These are phyloP conservation scores for Anthoscopus minutus DNA, from an alignment of 2,113 vertebrate genomes.

Conservation along the genomic window DNA sequence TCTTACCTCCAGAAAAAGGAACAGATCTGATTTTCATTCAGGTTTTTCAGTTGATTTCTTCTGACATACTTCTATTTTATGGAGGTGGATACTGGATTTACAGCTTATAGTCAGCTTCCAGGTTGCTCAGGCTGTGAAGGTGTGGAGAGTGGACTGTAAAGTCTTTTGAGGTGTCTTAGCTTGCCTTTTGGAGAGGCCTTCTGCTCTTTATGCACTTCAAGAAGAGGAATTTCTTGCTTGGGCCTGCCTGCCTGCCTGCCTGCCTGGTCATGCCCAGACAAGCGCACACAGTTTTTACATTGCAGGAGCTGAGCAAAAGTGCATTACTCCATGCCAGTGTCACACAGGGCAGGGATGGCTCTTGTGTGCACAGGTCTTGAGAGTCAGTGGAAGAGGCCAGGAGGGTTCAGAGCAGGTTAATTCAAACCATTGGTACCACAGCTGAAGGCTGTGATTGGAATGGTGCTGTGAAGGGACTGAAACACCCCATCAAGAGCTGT, in stretches of 20 bases:
- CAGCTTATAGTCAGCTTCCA: not conserved
- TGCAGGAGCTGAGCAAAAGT: rapidly evolving
- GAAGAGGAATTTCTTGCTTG: not conserved
- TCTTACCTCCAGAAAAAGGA: not conserved
- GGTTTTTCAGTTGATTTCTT: not conserved
- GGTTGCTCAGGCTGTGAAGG: not conserved
- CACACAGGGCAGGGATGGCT: rapidly evolving
- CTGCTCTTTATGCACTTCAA: not conserved
- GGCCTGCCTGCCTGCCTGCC: not conserved
- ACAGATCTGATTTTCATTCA: not conserved
- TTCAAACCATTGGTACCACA: not conserved
- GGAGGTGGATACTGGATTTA: not conserved
- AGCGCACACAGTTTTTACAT: not conserved
- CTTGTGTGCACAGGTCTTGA: rapidly evolving
- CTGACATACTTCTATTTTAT: not conserved
- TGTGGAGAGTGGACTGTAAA: not conserved
- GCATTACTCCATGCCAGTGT: rapidly evolving
- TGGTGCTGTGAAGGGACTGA: not conserved
- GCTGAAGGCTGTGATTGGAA: not conserved
- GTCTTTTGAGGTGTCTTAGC: not conserved
- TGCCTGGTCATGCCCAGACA: not conserved
- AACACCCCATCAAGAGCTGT: not conserved
- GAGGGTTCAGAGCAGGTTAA: not conserved
- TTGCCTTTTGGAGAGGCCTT: not conserved
- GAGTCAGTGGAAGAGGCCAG: not conserved